Percentiles rank a stretch among this genome's conserved stretches.
Evolutionary conservation across 2,797 vertebrate genomes (phyloP).

Genomic region (Luscinia luscinia): DNA sequence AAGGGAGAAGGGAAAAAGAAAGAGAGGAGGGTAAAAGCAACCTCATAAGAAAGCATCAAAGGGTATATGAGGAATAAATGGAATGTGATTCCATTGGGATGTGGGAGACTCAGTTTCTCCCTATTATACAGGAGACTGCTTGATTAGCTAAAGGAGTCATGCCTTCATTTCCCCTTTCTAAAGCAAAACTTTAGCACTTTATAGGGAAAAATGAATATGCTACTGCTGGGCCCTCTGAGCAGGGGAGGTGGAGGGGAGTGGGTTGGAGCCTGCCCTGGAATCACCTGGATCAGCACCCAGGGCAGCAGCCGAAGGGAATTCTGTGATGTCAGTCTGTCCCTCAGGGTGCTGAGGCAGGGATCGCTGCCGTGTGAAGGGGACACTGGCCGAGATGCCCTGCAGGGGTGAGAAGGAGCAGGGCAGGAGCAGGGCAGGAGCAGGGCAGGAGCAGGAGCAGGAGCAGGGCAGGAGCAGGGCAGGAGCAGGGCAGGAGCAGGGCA

Average conservation of each 20-base stretch:
- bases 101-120: not conserved
- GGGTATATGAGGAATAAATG: not conserved
- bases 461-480: not conserved
- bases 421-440: not conserved
- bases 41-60: not conserved
- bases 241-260: accelerated
- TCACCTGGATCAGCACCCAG: accelerated
- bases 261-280: not conserved
- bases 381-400: not conserved
- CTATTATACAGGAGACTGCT: not conserved
- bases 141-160: not conserved
- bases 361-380: not conserved
- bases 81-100: not conserved
- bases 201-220: not conserved
- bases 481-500: not conserved
- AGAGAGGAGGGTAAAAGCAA: not conserved
- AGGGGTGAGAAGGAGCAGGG: accelerated
- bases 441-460: accelerated
- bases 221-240: not conserved
- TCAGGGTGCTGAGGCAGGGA: not conserved
- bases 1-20: not conserved
- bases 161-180: not conserved
- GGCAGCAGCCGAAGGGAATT: no score
- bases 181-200: not conserved
- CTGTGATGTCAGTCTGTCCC: not conserved